Conservation (phyloP, 2,888 invertebrate genomes). For the Pterobdella sp. region DNA sequence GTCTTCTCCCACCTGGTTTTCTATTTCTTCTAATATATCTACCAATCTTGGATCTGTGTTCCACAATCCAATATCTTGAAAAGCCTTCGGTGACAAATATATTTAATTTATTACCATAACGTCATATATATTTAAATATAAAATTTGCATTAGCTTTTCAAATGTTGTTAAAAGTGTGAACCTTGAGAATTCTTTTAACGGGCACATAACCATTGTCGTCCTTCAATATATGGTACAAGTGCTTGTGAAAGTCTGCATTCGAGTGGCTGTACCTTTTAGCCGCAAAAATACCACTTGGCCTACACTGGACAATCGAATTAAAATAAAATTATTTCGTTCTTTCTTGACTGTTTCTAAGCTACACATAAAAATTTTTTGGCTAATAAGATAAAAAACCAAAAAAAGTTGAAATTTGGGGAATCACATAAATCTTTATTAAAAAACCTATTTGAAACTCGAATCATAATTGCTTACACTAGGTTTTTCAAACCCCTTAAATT, state of each 20-base stretch:
- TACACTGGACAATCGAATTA: too few species aligned
- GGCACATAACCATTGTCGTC: constrained; percentile 23
- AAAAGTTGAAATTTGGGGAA: too few species aligned
- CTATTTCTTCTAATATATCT: constrained; percentile 30
- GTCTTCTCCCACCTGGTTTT: background rate
- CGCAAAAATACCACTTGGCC: too few species aligned
- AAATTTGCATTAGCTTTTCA: background rate
- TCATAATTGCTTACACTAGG: too few species aligned
- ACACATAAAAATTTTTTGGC: too few species aligned
- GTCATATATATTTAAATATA: background rate
- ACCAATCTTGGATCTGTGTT: constrained; percentile 34
- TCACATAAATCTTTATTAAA: too few species aligned
- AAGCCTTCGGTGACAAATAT: background rate
- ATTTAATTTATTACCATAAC: background rate
- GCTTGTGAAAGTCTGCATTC: constrained; percentile 15
- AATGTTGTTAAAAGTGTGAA: background rate
- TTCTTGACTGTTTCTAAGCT: too few species aligned
- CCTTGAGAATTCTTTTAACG: constrained; percentile 13
- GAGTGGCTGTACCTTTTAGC: too few species aligned
- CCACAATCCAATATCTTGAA: constrained; percentile 31
- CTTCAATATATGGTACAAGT: constrained; percentile 22
- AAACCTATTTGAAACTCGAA: too few species aligned
- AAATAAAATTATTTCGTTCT: too few species aligned
- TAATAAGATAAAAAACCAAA: too few species aligned
- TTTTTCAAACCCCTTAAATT: too few species aligned